phyloP scores from a whole-genome alignment of 1,140 invertebrate species.

The Tribolium castaneum region DNA sequence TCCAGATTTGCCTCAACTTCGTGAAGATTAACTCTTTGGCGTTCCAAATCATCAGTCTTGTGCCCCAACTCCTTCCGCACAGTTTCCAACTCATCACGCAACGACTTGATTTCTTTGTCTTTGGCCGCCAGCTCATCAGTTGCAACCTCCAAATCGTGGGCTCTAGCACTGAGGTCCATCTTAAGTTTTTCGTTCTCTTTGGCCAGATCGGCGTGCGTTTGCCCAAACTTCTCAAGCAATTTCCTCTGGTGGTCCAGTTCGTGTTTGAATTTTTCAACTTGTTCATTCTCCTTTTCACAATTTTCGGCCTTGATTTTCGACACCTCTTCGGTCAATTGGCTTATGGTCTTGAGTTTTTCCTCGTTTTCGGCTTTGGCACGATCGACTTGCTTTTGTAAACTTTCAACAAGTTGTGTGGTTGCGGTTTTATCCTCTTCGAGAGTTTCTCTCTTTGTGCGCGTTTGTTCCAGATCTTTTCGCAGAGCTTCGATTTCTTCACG shows the following conservation, averaged over 20 bases:
- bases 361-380: slow-evolving; percentile 37
- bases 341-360: slow-evolving; percentile 50
- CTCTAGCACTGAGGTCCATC: slow-evolving; percentile 69
- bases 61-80: slow-evolving; percentile 62
- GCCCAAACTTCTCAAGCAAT: slow-evolving; percentile 65
- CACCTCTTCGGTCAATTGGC: slow-evolving; percentile 47
- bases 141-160: slow-evolving; percentile 66
- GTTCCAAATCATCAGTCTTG: slow-evolving; percentile 47
- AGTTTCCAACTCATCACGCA: slow-evolving; percentile 63
- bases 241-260: slow-evolving; percentile 66
- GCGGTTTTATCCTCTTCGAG: background rate
- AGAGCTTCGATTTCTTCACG: slow-evolving; percentile 61
- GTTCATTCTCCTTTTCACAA: slow-evolving; percentile 56
- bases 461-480: slow-evolving; percentile 50
- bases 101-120: slow-evolving; percentile 63
- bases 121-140: slow-evolving; percentile 66
- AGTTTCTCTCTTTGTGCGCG: background rate
- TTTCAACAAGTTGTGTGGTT: slow-evolving; percentile 28
- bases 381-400: slow-evolving; percentile 37
- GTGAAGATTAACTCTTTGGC: slow-evolving; percentile 49
- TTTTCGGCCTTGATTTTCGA: slow-evolving; percentile 29
- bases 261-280: slow-evolving; percentile 64
- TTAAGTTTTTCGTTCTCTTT: slow-evolving; percentile 70
- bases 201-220: slow-evolving; percentile 61
- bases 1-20: slow-evolving; percentile 51